Evolutionary conservation across 2,113 vertebrate genomes (phyloP), one percentile per base, ranked within the genome.

Genomic region (Crotophaga sulcirostris): DNA sequence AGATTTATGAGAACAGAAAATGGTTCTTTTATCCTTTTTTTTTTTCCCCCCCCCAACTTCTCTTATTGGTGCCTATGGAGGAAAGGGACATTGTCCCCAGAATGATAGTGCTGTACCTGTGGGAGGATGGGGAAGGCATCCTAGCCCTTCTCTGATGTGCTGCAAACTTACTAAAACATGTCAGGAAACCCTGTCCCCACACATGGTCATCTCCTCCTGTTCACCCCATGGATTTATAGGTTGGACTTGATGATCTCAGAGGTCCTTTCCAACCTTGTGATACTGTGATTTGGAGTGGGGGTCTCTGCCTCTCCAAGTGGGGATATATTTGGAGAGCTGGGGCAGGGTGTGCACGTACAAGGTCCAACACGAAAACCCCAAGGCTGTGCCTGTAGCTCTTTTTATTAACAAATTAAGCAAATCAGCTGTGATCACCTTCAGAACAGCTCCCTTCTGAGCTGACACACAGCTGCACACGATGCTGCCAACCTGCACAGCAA

Each of bases 41-140:
- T 34, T 29, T 29, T 16, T 3, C 3, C 0, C 8, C 24, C 3
- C 3, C 0, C 8, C 24, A 24, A 16, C n/a, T 2, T 93, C 25
- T 59, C 36, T 70, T 67, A 28, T 25, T 8, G 26, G 58, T 55
- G 14, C 31, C 3, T 88, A 72, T 17, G 38, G 17, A 72, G 25
- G 62, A 70, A 74, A 82, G 56, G 28, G 12, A 26, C 7, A 1
- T 40, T 82, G 14, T 63, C 13, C 14, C 47, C 28, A 49, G 79
- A 15, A 74, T 40, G 51, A 31, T 36, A 38, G 42, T 25, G 56
- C n/a, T 0, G 1, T 72, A 25, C 29, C 29, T 0, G 1, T 28
- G 52, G 36, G 23, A 63, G 21, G 17, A 49, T 59, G 52, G 80
- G 79, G 31, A 40, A 55, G 51, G 29, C 34, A 42, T 28, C 29